Percentiles rank a stretch among this genome's conserved stretches.
These are phyloP conservation scores for Leptopilina syphax DNA, from an alignment of 2,888 invertebrate genomes.

Conservation along the genomic window DNA sequence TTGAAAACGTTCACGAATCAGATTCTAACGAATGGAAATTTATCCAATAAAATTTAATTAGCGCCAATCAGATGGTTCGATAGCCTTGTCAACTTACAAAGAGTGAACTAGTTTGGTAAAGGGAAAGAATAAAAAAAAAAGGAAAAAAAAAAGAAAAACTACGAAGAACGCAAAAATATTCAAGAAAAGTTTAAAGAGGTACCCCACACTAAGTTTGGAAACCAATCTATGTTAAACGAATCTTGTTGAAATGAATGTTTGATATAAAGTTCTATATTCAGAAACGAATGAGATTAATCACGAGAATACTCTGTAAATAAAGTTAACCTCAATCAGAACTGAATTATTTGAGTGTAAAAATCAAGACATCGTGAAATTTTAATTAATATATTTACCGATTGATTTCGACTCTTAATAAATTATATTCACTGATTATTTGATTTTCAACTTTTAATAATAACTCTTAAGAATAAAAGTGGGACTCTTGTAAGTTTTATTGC, in stretches of 20 bases:
- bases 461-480: no score
- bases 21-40: conserved; percentile 54
- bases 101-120: conserved; percentile 16
- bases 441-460: no score
- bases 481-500: no score
- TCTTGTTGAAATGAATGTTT: not conserved
- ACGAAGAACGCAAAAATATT: not conserved
- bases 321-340: not conserved
- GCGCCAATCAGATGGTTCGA: conserved; percentile 54
- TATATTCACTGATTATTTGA: no score
- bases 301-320: not conserved
- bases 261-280: not conserved
- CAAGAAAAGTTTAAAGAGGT: conserved; percentile 31
- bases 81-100: conserved; percentile 19
- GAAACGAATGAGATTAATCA: not conserved
- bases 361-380: conserved; percentile 1
- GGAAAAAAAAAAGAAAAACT: not conserved
- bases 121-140: not conserved
- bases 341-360: not conserved
- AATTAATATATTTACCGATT: not conserved
- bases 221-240: conserved; percentile 20
- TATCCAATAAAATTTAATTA: conserved; percentile 59
- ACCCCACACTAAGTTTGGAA: not conserved
- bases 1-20: conserved; percentile 15
- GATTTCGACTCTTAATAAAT: not conserved